These are phyloP conservation scores for Syrista parreyssii DNA, from an alignment of 2,888 invertebrate species.

Conservation along the genomic window DNA sequence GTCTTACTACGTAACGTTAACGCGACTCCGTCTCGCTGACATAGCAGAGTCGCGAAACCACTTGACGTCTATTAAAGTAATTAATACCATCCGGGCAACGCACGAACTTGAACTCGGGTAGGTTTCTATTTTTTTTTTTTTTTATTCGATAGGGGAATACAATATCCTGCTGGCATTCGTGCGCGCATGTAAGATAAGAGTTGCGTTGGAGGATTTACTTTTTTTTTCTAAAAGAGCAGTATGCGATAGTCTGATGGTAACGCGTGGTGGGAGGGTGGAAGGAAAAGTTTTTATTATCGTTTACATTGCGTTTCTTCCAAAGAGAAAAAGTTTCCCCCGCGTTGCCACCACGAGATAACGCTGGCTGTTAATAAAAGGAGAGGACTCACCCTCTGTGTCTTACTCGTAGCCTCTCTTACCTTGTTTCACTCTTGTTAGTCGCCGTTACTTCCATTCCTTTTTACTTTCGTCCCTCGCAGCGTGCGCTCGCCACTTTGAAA, in stretches of 20 bases:
- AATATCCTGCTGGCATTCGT: background rate
- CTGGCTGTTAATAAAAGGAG: background rate
- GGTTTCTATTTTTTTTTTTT: background rate
- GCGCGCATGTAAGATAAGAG: background rate
- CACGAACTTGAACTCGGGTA: slow-evolving; percentile 51
- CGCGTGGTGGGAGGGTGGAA: accelerated
- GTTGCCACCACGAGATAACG: background rate
- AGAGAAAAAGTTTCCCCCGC: background rate
- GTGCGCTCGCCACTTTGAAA: background rate
- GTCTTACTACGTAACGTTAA: background rate
- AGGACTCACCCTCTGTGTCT: background rate
- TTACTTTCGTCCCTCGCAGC: background rate
- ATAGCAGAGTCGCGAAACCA: slow-evolving; percentile 38
- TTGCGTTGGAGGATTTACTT: background rate
- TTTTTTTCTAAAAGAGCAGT: no score
- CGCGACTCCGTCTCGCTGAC: background rate
- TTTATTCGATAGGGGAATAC: slow-evolving; percentile 33
- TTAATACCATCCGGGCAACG: slow-evolving; percentile 42
- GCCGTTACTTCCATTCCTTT: background rate
- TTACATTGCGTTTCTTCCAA: background rate
- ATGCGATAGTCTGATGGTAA: no score
- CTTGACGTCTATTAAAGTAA: slow-evolving; percentile 51
- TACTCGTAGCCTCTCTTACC: background rate
- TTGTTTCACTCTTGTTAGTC: background rate
- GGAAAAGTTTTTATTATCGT: background rate